A percentile compares a stretch with the other conserved stretches of the same genome.
phyloP scores from a whole-genome alignment of 2,797 vertebrate species.

The Antennarius maculatus region DNA sequence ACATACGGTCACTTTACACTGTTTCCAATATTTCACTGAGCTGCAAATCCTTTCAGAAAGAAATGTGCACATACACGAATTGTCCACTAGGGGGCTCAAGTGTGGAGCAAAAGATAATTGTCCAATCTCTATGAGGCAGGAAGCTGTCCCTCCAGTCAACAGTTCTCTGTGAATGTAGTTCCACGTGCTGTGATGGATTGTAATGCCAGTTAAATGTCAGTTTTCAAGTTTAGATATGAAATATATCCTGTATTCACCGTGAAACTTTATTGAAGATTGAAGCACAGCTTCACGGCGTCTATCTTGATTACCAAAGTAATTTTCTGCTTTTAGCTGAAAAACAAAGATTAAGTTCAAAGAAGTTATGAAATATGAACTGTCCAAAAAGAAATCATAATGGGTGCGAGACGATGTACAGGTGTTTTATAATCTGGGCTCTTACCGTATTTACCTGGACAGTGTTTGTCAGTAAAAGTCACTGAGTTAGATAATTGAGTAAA shows the following conservation, averaged over 20 bases:
- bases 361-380: constrained; percentile 24
- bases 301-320: constrained; percentile 16
- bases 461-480: constrained; percentile 80
- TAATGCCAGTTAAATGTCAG: constrained; percentile 10
- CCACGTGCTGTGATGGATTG: constrained; percentile 39
- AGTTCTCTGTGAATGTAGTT: constrained; percentile 47
- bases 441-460: constrained; percentile 73
- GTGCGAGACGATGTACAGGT: constrained; percentile 49
- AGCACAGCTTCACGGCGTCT: constrained; percentile 7
- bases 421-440: constrained; percentile 50
- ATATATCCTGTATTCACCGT: constrained; percentile 10
- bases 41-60: neutral
- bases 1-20: neutral
- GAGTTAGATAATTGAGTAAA: constrained; percentile 84
- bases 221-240: constrained; percentile 34
- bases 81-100: constrained; percentile 74
- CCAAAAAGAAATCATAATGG: constrained; percentile 35
- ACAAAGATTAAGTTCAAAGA: constrained; percentile 7
- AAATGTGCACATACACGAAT: neutral
- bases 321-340: constrained; percentile 28
- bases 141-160: constrained; percentile 37
- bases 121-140: neutral
- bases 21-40: neutral
- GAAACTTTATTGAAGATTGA: constrained; percentile 19
- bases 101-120: constrained; percentile 62